Evolutionary conservation across 2,888 invertebrate genomes (phyloP), one percentile per base, ranked within the genome.

Genomic region (Taenaris catops): DNA sequence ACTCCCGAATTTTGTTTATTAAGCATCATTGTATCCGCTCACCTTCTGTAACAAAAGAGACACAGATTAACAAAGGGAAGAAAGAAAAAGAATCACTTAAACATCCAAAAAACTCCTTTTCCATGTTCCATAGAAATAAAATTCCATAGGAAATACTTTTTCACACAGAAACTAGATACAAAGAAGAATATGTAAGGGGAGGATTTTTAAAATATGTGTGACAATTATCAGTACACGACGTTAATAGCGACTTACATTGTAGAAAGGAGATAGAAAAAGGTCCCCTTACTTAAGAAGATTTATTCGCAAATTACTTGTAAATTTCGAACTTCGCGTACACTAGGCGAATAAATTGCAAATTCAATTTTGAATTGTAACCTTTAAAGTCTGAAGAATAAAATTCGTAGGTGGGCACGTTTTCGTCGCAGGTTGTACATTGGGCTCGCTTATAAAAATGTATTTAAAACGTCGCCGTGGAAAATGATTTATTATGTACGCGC

Each of bases 281-380:
- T 64, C 71, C 79, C 81, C 69, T 58, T 58, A 51, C 61, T 58
- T 57, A 53, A 51, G 52, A 71, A 83, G 86, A 86, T 86, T 86
- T 86, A 86, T 86, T 81, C 74, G 74, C 79, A 84, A 84, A 86
- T 86, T 86, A 86, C 84, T 78, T 79, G 79, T 84, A 78, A 80
- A 81, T 83, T 78, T 76, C 59, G 66, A 37, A 44, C 31, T 40
- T 34, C 33, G 34, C 54, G 57, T 49, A 41, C 38, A 29, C 25
- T 9, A 11, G 19, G 31, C 34, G 25, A 20, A 21, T 32, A 16
- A 6, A 6, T 28, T 8, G 6, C 5, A 20, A 1, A 4, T 5
- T 11, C 3, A 6, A 10, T 11, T n/a, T n/a, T 5, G 8, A 7
- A 14, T 17, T 11, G 14, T 8, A 31, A 26, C 8, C 17, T 25